Evolutionary conservation across 2,888 invertebrate genomes (phyloP).

Genomic region (Macrosoma leucophasiata): DNA sequence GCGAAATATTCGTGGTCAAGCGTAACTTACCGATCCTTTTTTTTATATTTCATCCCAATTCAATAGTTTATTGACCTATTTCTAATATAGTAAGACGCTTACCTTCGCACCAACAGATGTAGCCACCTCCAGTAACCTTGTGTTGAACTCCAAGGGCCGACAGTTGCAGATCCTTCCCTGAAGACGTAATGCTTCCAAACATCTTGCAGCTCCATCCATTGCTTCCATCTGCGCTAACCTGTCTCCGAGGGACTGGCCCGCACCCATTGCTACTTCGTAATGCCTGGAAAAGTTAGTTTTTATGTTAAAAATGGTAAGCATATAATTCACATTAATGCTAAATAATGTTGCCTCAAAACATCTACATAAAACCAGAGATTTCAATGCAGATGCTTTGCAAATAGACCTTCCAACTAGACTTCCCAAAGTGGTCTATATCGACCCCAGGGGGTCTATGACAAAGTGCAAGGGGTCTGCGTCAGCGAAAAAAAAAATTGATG

Average conservation of each 20-base stretch:
- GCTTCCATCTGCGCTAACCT: slow-evolving; percentile 92
- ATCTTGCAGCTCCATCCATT: slow-evolving; percentile 91
- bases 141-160: slow-evolving; percentile 89
- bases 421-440: too few species aligned
- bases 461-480: too few species aligned
- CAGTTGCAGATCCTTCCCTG: slow-evolving; percentile 92
- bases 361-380: too few species aligned
- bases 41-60: too few species aligned
- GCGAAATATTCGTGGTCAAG: too few species aligned
- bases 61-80: too few species aligned
- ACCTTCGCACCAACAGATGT: slow-evolving; percentile 92
- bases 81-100: too few species aligned
- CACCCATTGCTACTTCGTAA: slow-evolving; percentile 92
- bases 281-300: slow-evolving; percentile 70
- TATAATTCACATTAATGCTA: neutral
- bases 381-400: too few species aligned
- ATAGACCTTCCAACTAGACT: too few species aligned
- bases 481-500: too few species aligned
- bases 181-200: slow-evolving; percentile 83
- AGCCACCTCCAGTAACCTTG: slow-evolving; percentile 87
- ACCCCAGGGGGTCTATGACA: too few species aligned
- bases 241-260: slow-evolving; percentile 86
- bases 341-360: neutral
- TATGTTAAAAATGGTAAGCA: neutral
- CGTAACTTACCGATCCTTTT: too few species aligned